Conservation (phyloP, 2,113 vertebrate genomes). For the Nerophis lumbriciformis region DNA sequence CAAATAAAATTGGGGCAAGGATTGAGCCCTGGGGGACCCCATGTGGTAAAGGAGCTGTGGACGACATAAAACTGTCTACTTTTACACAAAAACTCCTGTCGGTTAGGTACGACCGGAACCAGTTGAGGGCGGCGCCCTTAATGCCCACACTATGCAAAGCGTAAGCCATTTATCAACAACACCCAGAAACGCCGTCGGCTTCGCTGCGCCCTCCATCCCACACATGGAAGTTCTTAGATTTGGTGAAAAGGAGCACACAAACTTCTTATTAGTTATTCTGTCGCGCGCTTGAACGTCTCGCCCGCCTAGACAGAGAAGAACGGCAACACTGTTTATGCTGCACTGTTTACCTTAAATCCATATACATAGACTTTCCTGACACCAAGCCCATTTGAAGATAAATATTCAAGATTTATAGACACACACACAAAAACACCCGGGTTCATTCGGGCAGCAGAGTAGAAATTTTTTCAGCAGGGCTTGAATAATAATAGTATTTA, state of each 20-base stretch:
- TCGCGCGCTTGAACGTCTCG: constrained; percentile 7
- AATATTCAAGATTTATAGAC: constrained; percentile 20
- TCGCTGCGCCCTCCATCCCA: constrained; percentile 23
- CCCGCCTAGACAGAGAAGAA: background rate
- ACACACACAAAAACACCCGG: background rate
- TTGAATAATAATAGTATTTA: constrained; percentile 16
- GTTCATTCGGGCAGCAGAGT: constrained; percentile 9
- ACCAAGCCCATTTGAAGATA: constrained; percentile 26
- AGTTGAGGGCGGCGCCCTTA: too few relatives aligned
- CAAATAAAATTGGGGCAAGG: too few relatives aligned
- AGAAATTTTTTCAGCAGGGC: constrained; percentile 23
- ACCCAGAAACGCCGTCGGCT: constrained; percentile 20
- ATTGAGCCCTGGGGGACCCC: too few relatives aligned
- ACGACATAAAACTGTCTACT: too few relatives aligned
- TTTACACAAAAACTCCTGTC: too few relatives aligned
- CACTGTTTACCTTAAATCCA: constrained; percentile 19
- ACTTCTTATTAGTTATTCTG: constrained; percentile 41
- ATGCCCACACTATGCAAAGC: too few relatives aligned
- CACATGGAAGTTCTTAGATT: constrained; percentile 40
- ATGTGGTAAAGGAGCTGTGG: too few relatives aligned
- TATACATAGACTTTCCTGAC: constrained; percentile 2
- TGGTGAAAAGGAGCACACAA: constrained; percentile 5
- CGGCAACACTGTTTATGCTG: constrained; percentile 16
- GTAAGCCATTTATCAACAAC: too few relatives aligned
- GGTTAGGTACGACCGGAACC: too few relatives aligned